phyloP scores from a whole-genome alignment of 2,888 invertebrate genomes.

The Philereme transversata region DNA sequence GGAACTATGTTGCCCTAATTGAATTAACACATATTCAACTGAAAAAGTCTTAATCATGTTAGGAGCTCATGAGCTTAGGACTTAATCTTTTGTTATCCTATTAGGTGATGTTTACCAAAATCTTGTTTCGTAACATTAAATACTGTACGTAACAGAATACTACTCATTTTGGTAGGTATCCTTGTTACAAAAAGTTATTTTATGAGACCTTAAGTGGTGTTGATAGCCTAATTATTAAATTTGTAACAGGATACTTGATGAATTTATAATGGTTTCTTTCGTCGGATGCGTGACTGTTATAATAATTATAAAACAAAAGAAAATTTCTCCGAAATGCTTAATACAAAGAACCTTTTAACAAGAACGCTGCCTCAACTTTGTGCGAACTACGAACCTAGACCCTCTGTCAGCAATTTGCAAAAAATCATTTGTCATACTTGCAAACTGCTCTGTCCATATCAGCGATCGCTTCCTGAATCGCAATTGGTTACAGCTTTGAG shows the following conservation, averaged over 20 bases:
- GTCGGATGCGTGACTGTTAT: neutral
- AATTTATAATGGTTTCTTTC: constrained; percentile 1
- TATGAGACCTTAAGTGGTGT: neutral
- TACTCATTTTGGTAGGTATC: constrained; percentile 15
- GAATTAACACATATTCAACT: constrained; percentile 8
- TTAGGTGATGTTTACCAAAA: constrained; percentile 23
- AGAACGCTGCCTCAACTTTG: constrained; percentile 3
- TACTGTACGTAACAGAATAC: constrained; percentile 1
- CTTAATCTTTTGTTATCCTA: constrained; percentile 26
- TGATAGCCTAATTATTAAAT: constrained; percentile 1
- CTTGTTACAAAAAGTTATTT: constrained; percentile 3
- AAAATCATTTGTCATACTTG: constrained; percentile 10
- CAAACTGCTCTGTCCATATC: constrained; percentile 19
- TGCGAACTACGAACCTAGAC: neutral
- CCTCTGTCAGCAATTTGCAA: constrained; percentile 1
- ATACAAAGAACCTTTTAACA: neutral
- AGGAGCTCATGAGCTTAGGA: constrained; percentile 26
- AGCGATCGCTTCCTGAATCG: constrained; percentile 22
- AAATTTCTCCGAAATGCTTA: constrained; percentile 3
- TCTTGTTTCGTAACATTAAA: constrained; percentile 11
- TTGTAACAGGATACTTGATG: neutral
- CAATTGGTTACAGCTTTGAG: neutral
- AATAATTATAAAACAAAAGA: neutral
- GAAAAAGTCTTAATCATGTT: constrained; percentile 26
- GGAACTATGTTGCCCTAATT: constrained; percentile 1